These are phyloP conservation scores for Muraenolepis orangiensis DNA, from an alignment of 2,797 vertebrate genomes.

Conservation along the genomic window DNA sequence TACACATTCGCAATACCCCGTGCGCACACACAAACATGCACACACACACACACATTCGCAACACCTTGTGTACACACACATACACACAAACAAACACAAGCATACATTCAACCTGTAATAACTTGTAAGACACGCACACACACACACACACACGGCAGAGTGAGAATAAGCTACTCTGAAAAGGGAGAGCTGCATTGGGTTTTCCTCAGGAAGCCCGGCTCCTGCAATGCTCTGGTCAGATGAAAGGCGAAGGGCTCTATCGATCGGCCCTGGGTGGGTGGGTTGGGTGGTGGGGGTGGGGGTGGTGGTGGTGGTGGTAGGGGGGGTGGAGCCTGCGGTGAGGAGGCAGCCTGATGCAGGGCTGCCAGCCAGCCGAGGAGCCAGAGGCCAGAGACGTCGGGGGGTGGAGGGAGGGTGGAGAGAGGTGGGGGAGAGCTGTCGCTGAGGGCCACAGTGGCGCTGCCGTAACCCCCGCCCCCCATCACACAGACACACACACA, in stretches of 20 bases:
- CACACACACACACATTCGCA: too few species aligned
- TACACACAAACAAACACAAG: constrained; percentile 20
- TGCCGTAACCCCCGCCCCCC: constrained; percentile 52
- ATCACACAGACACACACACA: not conserved
- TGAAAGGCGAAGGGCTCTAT: constrained; percentile 80
- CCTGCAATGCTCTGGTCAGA: constrained; percentile 77
- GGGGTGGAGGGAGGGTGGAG: constrained; percentile 39
- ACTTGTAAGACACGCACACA: not conserved
- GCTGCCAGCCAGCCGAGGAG: constrained; percentile 73
- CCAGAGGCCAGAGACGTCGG: constrained; percentile 61
- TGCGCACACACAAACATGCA: too few species aligned
- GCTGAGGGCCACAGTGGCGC: constrained; percentile 64
- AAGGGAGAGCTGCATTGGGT: constrained; percentile 71
- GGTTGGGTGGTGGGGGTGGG: constrained; percentile 31
- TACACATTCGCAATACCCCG: constrained; percentile 28
- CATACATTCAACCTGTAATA: constrained; percentile 14
- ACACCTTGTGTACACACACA: not conserved
- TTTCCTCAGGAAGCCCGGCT: constrained; percentile 78
- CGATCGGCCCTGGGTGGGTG: constrained; percentile 64
- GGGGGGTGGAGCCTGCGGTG: constrained; percentile 58
- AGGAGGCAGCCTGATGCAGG: constrained; percentile 65
- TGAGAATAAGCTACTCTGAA: constrained; percentile 54
- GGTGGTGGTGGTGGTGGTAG: constrained; percentile 36
- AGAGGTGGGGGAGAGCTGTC: constrained; percentile 56
- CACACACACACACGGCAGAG: constrained; percentile 28